Evolutionary conservation across 2,113 vertebrate genomes (phyloP).

Genomic region (Phoxinus phoxinus): DNA sequence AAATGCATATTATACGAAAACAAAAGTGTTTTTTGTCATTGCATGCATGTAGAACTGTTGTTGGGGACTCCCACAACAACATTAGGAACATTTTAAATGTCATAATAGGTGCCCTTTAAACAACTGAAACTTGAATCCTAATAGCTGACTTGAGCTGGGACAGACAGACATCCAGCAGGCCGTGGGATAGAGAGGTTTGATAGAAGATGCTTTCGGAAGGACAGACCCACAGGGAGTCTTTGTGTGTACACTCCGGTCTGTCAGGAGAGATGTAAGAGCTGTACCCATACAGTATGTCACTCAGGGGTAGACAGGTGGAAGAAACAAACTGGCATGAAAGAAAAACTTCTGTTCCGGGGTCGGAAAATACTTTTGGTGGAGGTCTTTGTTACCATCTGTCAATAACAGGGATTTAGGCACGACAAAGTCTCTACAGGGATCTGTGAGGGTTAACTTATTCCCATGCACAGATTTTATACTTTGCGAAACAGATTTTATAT

Average conservation of each 20-base stretch:
- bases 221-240: slow-evolving; percentile 26
- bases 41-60: too few species aligned
- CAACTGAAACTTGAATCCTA: background rate
- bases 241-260: slow-evolving; percentile 24
- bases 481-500: background rate
- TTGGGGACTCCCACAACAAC: too few species aligned
- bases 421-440: background rate
- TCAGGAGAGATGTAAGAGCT: slow-evolving; percentile 36
- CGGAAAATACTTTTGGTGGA: slow-evolving; percentile 18
- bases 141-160: background rate
- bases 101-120: too few species aligned
- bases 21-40: too few species aligned
- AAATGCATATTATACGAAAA: too few species aligned
- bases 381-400: slow-evolving; percentile 31
- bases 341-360: slow-evolving; percentile 16
- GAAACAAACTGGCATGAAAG: slow-evolving; percentile 29
- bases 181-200: slow-evolving; percentile 19
- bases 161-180: slow-evolving; percentile 29
- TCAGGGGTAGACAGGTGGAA: slow-evolving; percentile 46
- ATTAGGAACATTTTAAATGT: too few species aligned
- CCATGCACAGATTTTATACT: background rate
- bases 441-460: background rate
- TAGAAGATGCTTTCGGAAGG: slow-evolving; percentile 43
- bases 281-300: slow-evolving; percentile 37
- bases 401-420: slow-evolving; percentile 29